phyloP scores from a whole-genome alignment of 2,888 invertebrate species.

The Chrysina gloriosa region DNA sequence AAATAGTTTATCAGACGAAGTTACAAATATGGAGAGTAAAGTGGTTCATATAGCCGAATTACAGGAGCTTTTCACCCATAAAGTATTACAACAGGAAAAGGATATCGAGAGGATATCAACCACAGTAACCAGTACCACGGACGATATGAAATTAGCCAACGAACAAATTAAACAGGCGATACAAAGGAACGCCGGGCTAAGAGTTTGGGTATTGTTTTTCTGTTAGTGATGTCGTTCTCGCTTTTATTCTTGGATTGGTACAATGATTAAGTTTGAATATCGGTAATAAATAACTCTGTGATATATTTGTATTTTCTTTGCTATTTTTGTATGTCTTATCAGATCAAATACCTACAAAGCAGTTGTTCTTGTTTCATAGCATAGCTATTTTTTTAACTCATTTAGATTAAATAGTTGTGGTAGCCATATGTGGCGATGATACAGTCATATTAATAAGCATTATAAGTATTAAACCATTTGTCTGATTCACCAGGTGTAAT shows the following conservation, averaged over 20 bases:
- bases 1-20: conserved; percentile 90
- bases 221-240: conserved; percentile 95
- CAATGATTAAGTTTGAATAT: conserved; percentile 75
- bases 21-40: conserved; percentile 89
- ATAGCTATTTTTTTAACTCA: too few species aligned
- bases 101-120: conserved; percentile 92
- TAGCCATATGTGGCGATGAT: too few species aligned
- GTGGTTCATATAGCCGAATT: conserved; percentile 95
- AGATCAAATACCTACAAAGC: background rate
- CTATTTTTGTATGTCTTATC: background rate
- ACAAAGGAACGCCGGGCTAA: conserved; percentile 93
- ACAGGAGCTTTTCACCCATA: conserved; percentile 97
- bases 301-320: conserved; percentile 1
- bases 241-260: conserved; percentile 98
- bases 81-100: conserved; percentile 92
- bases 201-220: conserved; percentile 96
- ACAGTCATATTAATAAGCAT: too few species aligned
- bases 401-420: too few species aligned
- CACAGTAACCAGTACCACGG: conserved; percentile 90
- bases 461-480: too few species aligned
- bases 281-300: conserved; percentile 25
- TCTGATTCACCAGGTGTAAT: too few species aligned
- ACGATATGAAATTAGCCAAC: conserved; percentile 96
- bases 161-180: conserved; percentile 97
- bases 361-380: too few species aligned